Evolutionary conservation across 1,140 invertebrate genomes (phyloP).

Genomic region (Rhopalosiphum maidis): DNA sequence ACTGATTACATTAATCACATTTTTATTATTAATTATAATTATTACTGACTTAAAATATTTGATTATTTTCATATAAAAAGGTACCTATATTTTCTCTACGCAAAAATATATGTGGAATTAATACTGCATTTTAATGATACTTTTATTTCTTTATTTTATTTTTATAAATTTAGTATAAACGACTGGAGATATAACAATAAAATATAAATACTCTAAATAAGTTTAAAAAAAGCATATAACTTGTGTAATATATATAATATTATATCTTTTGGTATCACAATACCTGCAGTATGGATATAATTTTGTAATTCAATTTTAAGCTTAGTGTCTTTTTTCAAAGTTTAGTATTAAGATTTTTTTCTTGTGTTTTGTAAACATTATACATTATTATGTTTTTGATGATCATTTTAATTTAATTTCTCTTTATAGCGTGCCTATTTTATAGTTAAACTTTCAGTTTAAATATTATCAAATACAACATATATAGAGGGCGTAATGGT

Average conservation of each 20-base stretch:
- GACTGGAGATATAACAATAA: too few relatives aligned
- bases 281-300: not conserved
- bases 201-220: not conserved
- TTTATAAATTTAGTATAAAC: not conserved
- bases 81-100: not conserved
- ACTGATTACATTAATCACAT: not conserved
- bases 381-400: not conserved
- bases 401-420: not conserved
- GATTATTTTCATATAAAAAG: not conserved
- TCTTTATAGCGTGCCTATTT: not conserved
- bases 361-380: not conserved
- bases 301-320: not conserved
- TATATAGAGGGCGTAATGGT: not conserved
- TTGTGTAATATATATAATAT: not conserved
- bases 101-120: not conserved
- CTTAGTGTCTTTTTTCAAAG: too few relatives aligned
- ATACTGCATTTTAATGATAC: not conserved
- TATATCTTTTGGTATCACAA: not conserved
- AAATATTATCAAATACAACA: not conserved
- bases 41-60: not conserved
- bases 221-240: not conserved
- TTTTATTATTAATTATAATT: not conserved
- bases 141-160: not conserved
- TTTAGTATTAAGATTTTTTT: too few relatives aligned
- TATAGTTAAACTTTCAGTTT: not conserved